These are phyloP conservation scores for Diachasma alloeum DNA, from an alignment of 1,140 invertebrate species.

Conservation along the genomic window DNA sequence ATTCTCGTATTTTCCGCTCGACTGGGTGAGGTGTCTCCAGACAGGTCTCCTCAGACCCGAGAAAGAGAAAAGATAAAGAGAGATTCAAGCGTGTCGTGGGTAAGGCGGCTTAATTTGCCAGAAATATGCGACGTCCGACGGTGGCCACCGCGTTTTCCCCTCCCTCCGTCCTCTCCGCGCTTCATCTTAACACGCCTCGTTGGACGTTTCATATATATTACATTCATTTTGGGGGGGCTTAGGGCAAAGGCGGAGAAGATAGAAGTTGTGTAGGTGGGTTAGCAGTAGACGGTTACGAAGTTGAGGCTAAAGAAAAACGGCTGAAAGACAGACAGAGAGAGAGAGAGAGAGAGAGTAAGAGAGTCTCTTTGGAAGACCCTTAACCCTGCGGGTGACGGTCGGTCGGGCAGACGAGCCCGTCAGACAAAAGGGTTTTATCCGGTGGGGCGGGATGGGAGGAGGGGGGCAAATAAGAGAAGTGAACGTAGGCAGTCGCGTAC, in stretches of 20 bases:
- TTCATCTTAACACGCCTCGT: neutral
- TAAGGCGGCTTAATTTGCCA: slow-evolving; percentile 19
- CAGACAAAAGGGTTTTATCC: slow-evolving; percentile 26
- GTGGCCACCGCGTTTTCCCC: neutral
- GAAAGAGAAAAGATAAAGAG: slow-evolving; percentile 1
- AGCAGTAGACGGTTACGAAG: slow-evolving; percentile 4
- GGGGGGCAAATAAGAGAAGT: neutral
- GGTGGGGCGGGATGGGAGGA: neutral
- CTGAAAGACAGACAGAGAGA: neutral
- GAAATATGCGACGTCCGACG: slow-evolving; percentile 16
- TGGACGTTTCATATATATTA: neutral
- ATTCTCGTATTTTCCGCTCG: slow-evolving; percentile 31
- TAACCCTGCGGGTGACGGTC: slow-evolving; percentile 61
- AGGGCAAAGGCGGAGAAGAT: neutral
- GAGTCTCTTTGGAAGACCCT: slow-evolving; percentile 57
- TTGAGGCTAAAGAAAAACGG: slow-evolving; percentile 11
- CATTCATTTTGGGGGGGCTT: neutral
- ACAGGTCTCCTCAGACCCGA: neutral
- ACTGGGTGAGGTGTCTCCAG: slow-evolving; percentile 9
- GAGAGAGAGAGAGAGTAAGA: slow-evolving; percentile 7
- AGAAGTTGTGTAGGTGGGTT: neutral
- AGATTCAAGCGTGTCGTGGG: neutral
- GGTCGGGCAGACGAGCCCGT: slow-evolving; percentile 43
- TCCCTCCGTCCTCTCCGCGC: too few species aligned
- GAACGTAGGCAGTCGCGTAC: neutral